Conservation (phyloP, 2,113 vertebrate species). For the Marmota monax region DNA sequence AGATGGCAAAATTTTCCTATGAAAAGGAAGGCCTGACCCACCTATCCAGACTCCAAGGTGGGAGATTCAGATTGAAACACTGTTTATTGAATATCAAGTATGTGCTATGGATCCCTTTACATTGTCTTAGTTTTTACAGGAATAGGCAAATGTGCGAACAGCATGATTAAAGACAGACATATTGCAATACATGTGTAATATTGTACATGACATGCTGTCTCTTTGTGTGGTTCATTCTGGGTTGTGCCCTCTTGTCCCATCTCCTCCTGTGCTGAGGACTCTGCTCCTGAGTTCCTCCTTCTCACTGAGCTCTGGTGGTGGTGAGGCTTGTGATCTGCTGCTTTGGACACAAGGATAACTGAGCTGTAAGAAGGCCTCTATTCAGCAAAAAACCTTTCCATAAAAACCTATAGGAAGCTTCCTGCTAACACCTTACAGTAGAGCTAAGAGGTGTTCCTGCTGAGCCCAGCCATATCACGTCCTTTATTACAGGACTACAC, state of each 20-base stretch:
- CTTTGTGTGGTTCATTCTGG: not conserved
- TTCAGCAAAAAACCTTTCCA: not conserved
- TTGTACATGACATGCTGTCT: not conserved
- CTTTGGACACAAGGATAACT: not conserved
- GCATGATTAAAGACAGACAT: not conserved
- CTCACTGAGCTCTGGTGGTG: not conserved
- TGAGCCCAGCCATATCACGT: not conserved
- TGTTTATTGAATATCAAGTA: not conserved
- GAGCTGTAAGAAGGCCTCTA: not conserved
- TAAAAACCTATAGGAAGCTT: not conserved
- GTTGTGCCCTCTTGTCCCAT: not conserved
- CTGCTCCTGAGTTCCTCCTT: not conserved
- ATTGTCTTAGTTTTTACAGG: constrained; percentile 14
- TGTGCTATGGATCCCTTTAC: not conserved
- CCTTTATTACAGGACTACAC: not conserved
- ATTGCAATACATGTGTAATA: too few species aligned
- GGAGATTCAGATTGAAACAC: not conserved
- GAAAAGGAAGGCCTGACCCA: not conserved
- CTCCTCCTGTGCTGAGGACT: not conserved
- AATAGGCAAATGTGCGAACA: not conserved
- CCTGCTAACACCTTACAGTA: not conserved
- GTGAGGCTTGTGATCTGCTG: not conserved
- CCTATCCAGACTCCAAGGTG: not conserved
- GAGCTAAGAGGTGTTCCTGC: not conserved
- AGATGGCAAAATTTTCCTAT: constrained; percentile 22